phyloP scores from a whole-genome alignment of 2,113 vertebrate species.

The Xenopus laevis region DNA sequence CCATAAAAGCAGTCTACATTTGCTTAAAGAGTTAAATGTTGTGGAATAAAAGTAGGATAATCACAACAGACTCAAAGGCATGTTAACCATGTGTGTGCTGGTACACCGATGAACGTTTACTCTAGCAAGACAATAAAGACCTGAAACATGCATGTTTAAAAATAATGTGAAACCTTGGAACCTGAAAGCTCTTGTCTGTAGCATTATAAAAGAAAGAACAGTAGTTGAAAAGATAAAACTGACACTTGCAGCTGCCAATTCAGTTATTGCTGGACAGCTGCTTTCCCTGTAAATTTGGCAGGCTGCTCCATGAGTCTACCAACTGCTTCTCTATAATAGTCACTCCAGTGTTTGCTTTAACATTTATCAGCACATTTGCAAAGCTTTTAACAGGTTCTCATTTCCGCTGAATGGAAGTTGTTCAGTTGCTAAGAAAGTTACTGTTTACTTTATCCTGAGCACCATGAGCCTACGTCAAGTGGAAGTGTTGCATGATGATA shows the following conservation, averaged over 20 bases:
- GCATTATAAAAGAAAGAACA: conserved; percentile 11
- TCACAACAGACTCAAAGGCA: no score
- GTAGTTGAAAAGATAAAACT: not conserved
- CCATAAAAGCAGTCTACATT: no score
- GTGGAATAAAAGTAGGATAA: no score
- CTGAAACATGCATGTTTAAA: no score
- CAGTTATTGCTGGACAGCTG: conserved; percentile 50
- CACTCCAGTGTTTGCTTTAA: conserved; percentile 2
- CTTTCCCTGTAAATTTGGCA: conserved; percentile 24
- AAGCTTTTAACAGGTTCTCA: conserved; percentile 6
- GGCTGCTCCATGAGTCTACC: not conserved
- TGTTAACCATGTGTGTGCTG: no score
- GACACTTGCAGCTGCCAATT: conserved; percentile 30
- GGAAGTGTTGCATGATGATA: no score
- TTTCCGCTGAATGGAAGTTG: not conserved
- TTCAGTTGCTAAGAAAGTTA: not conserved
- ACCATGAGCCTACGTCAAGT: not conserved
- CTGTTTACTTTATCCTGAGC: not conserved
- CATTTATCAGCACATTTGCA: not conserved
- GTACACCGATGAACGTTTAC: no score
- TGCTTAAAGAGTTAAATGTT: no score
- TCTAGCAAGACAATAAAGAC: no score
- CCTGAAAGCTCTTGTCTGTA: not conserved
- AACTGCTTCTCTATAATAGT: conserved; percentile 3
- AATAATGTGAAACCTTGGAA: no score